Conservation (phyloP, 2,888 invertebrate genomes). For the Dryobota labecula region DNA sequence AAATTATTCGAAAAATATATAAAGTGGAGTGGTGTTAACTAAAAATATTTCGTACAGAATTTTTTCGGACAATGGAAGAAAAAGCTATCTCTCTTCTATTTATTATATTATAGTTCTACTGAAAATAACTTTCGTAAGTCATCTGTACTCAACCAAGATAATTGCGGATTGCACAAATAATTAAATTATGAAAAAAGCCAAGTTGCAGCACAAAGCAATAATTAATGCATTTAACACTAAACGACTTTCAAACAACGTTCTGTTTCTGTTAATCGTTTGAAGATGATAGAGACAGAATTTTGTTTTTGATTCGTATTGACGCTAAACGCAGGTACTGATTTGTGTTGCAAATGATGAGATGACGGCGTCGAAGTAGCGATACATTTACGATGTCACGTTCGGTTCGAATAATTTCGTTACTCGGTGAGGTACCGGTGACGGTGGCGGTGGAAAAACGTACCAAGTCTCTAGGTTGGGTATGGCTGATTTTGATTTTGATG, state of each 20-base stretch:
- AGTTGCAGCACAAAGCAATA: neutral
- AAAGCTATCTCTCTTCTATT: neutral
- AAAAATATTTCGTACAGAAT: neutral
- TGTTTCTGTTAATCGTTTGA: neutral
- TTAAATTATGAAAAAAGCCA: too few relatives aligned
- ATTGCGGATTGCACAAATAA: neutral
- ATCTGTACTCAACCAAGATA: neutral
- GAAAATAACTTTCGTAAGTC: neutral
- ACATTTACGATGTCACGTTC: neutral
- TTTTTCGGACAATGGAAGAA: neutral
- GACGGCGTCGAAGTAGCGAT: neutral
- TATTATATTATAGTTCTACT: neutral
- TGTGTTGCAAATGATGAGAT: neutral
- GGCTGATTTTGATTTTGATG: conserved; percentile 11
- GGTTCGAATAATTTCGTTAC: neutral
- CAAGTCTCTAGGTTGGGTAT: conserved; percentile 9
- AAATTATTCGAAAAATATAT: neutral
- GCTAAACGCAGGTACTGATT: neutral
- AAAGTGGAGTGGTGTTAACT: neutral
- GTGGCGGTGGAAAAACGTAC: neutral
- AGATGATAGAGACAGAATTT: neutral
- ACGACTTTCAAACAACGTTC: neutral
- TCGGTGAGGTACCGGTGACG: neutral
- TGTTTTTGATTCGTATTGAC: neutral
- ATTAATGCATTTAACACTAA: neutral